Evolutionary conservation across 2,797 vertebrate species (phyloP).

Genomic region (Garrulus glandarius): DNA sequence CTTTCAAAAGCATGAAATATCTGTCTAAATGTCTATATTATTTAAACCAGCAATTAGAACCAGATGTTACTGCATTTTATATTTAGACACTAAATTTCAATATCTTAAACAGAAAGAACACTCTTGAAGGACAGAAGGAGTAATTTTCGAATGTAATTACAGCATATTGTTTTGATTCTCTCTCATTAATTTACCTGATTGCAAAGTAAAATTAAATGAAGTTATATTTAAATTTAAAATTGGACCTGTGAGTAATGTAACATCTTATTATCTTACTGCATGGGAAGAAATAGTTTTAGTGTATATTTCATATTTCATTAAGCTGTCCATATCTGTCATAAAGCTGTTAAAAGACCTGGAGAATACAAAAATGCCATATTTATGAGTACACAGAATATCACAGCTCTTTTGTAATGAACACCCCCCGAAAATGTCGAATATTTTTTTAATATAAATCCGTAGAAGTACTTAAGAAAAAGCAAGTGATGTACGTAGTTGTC

Average conservation of each 20-base stretch:
- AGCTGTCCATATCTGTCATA: not conserved
- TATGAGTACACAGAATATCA: not conserved
- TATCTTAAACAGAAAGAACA: conserved; percentile 73
- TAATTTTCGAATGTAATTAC: conserved; percentile 80
- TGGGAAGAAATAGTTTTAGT: conserved; percentile 35
- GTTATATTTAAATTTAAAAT: conserved; percentile 80
- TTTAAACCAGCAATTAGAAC: conserved; percentile 79
- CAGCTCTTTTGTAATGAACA: not conserved
- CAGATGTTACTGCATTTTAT: conserved; percentile 77
- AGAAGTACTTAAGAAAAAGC: not conserved
- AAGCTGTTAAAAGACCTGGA: not conserved
- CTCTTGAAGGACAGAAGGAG: conserved; percentile 77
- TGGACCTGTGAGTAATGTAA: conserved; percentile 70
- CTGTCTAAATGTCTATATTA: conserved; percentile 71
- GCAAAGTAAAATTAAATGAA: conserved; percentile 79
- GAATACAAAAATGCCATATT: not conserved
- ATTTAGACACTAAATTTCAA: conserved; percentile 76
- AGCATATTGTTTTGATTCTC: conserved; percentile 77
- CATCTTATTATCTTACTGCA: conserved; percentile 47
- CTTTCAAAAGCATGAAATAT: conserved; percentile 72
- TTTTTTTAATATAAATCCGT: not conserved
- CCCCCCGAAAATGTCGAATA: not conserved
- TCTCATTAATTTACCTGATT: conserved; percentile 82
- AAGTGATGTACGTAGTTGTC: not conserved
- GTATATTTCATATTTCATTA: conserved; percentile 41